phyloP scores from a whole-genome alignment of 2,113 vertebrate species.

The Oncorhynchus kisutch region DNA sequence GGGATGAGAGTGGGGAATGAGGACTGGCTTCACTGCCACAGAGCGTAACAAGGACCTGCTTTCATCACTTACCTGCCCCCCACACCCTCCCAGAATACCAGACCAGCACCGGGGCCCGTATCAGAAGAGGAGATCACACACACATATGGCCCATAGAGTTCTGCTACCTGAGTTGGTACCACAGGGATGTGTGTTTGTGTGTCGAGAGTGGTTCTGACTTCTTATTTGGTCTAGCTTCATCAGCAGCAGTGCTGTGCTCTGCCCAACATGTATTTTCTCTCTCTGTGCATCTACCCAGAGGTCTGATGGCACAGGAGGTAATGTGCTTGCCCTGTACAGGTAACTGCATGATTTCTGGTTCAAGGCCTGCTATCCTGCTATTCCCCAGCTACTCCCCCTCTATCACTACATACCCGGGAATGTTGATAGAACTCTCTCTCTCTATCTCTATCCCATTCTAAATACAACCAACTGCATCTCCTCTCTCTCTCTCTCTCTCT shows the following conservation, averaged over 20 bases:
- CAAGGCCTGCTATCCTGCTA: too few species aligned
- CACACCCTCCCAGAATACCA: slow-evolving; percentile 2
- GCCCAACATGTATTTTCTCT: too few species aligned
- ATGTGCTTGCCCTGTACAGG: slow-evolving; percentile 11
- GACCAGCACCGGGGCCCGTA: not conserved
- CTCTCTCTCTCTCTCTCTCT: too few species aligned
- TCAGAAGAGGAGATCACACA: slow-evolving; percentile 5
- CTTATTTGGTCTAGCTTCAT: too few species aligned
- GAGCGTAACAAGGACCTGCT: slow-evolving; percentile 61
- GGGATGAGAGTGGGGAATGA: slow-evolving; percentile 12
- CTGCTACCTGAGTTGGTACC: not conserved
- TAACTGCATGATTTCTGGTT: too few species aligned
- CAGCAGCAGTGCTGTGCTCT: too few species aligned
- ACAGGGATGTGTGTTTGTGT: not conserved
- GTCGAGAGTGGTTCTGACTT: not conserved
- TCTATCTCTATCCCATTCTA: slow-evolving; percentile 8
- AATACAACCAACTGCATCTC: slow-evolving; percentile 14
- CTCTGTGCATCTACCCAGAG: too few species aligned
- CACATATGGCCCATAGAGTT: slow-evolving; percentile 10
- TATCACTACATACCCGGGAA: not conserved
- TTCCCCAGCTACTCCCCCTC: not conserved
- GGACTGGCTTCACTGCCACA: slow-evolving; percentile 36
- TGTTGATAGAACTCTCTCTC: slow-evolving; percentile 12
- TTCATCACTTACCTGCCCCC: slow-evolving; percentile 41
- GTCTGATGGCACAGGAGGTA: slow-evolving; percentile 4